A percentile compares a stretch with the other conserved stretches of the same genome.
phyloP scores from a whole-genome alignment of 2,113 vertebrate genomes.

The Helogale parvula region DNA sequence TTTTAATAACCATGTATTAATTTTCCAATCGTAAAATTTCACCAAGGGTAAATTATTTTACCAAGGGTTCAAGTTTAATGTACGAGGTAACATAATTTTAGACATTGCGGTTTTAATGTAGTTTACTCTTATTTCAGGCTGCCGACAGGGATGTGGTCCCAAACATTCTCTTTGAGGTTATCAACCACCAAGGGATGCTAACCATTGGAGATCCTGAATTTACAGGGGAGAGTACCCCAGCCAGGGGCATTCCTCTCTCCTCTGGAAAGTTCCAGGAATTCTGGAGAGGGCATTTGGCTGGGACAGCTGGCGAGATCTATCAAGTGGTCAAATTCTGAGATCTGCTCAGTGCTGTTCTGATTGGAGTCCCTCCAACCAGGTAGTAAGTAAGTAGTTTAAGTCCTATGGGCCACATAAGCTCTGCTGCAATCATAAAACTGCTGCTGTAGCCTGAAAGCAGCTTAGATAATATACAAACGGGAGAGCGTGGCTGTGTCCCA shows the following conservation, averaged over 20 bases:
- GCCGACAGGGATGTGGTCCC: not conserved
- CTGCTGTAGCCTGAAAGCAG: not conserved
- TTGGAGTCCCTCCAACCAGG: not conserved
- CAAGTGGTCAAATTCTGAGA: not conserved
- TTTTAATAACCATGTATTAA: conserved; percentile 20
- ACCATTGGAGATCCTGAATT: not conserved
- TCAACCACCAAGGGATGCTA: not conserved
- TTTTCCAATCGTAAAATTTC: not conserved
- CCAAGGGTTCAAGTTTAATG: not conserved
- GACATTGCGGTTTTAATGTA: not conserved
- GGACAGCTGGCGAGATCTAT: not conserved
- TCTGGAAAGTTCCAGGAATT: not conserved
- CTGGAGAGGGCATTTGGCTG: not conserved
- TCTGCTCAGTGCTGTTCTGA: not conserved
- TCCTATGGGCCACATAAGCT: not conserved
- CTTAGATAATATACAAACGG: too few relatives aligned
- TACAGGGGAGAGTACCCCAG: not conserved
- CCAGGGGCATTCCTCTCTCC: not conserved
- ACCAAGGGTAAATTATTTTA: not conserved
- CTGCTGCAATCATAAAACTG: not conserved
- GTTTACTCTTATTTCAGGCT: not conserved
- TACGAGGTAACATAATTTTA: not conserved
- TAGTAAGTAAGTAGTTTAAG: not conserved
- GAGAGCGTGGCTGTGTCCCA: not conserved
- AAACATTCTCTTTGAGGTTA: not conserved